Conservation (phyloP, 1,140 invertebrate genomes). For the Cydia splendana region DNA sequence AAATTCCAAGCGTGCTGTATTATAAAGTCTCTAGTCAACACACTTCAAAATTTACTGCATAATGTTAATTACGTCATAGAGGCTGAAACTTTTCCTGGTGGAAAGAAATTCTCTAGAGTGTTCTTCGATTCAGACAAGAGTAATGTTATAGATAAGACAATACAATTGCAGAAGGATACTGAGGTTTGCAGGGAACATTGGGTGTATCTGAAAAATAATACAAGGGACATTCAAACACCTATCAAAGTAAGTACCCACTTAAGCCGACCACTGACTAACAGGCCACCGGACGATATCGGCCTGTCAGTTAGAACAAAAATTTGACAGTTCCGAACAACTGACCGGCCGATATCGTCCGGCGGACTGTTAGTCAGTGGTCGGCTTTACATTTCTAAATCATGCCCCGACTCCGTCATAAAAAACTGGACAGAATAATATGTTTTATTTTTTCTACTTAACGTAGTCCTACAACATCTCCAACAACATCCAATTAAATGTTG, state of each 20-base stretch:
- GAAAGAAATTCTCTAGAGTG: conserved; percentile 91
- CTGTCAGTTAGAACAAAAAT: too few species aligned
- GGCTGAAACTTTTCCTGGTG: conserved; percentile 88
- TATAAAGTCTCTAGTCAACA: conserved; percentile 84
- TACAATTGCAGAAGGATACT: conserved; percentile 79
- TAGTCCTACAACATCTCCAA: too few species aligned
- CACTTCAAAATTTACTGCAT: conserved; percentile 77
- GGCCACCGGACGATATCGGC: too few species aligned
- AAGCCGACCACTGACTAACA: too few species aligned
- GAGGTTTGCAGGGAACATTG: conserved; percentile 86
- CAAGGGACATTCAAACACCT: conserved; percentile 91
- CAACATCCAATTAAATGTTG: too few species aligned
- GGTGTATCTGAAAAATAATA: conserved; percentile 91
- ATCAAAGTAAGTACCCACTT: conserved; percentile 81
- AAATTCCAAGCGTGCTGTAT: conserved; percentile 93
- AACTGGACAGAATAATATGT: not conserved
- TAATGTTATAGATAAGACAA: conserved; percentile 82
- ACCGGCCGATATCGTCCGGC: too few species aligned
- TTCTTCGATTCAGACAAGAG: conserved; percentile 83
- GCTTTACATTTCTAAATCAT: conserved; percentile 9
- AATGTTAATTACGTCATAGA: conserved; percentile 89
- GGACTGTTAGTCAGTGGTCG: too few species aligned
- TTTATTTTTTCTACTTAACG: too few species aligned
- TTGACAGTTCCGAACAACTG: too few species aligned
- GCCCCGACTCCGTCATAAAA: not conserved